Conservation (phyloP, 2,888 invertebrate genomes). For the Pyrgus malvae region DNA sequence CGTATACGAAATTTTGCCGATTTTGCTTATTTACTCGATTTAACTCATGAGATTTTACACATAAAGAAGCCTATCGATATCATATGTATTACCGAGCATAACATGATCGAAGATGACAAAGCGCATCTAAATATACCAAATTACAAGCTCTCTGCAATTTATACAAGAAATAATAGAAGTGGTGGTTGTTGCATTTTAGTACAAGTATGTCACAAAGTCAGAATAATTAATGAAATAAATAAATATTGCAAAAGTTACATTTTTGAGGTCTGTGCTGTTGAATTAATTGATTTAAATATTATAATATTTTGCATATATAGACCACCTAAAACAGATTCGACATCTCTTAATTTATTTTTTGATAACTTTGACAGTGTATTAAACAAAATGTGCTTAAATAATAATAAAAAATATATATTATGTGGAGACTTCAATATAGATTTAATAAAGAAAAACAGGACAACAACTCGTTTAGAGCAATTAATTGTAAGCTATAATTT, state of each 20-base stretch:
- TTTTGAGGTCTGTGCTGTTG: background rate
- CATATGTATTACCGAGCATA: slow-evolving; percentile 5
- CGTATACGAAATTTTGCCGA: no score
- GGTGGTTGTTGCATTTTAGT: slow-evolving; percentile 1
- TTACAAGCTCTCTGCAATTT: background rate
- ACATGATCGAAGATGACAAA: background rate
- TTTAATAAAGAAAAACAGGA: background rate
- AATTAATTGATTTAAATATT: background rate
- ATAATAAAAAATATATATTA: background rate
- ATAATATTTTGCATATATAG: background rate
- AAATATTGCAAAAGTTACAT: background rate
- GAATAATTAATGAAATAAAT: background rate
- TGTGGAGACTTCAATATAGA: background rate
- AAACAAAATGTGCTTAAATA: background rate
- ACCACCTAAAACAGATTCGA: background rate
- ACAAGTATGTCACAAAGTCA: background rate
- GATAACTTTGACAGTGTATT: background rate
- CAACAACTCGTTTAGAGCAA: background rate
- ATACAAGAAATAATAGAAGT: slow-evolving; percentile 1
- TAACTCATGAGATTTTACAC: no score
- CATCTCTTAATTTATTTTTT: background rate
- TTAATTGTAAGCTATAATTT: background rate
- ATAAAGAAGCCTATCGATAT: background rate
- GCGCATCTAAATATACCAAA: background rate
- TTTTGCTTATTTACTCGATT: no score